Evolutionary conservation across 2,797 vertebrate species (phyloP).

Genomic region (Mycteria americana): DNA sequence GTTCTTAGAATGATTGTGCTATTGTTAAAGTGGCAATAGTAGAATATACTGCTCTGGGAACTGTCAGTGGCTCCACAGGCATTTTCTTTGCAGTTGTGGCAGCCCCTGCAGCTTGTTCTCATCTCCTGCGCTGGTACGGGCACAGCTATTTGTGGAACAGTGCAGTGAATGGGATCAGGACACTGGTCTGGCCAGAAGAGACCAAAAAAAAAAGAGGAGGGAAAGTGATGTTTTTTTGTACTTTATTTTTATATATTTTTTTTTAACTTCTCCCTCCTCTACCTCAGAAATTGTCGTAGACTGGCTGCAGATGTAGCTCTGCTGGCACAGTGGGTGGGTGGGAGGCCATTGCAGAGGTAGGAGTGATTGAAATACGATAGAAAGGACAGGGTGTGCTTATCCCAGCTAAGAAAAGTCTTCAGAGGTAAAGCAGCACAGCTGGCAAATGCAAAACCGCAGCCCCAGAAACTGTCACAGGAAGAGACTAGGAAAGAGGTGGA

Average conservation of each 20-base stretch:
- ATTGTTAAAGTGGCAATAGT: background rate
- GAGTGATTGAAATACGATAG: rapidly evolving
- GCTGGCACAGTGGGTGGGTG: background rate
- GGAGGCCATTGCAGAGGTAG: rapidly evolving
- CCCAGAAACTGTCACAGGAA: background rate
- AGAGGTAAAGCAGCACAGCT: background rate
- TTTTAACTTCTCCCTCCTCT: background rate
- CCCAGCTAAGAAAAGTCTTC: background rate
- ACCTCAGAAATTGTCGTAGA: background rate
- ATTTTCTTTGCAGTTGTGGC: background rate
- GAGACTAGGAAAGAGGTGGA: background rate
- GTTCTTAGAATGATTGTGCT: background rate
- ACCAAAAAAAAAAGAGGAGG: rapidly evolving
- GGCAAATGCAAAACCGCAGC: background rate
- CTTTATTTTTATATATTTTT: too few species aligned
- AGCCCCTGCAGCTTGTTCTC: background rate
- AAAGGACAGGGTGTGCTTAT: background rate
- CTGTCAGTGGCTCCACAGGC: background rate
- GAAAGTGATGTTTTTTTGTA: background rate
- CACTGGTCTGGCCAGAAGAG: background rate
- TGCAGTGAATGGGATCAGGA: background rate
- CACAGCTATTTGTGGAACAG: background rate
- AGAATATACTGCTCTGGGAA: background rate
- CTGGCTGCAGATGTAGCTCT: background rate
- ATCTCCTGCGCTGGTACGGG: background rate